phyloP scores from a whole-genome alignment of 2,888 invertebrate genomes.

The Aethes cnicana region DNA sequence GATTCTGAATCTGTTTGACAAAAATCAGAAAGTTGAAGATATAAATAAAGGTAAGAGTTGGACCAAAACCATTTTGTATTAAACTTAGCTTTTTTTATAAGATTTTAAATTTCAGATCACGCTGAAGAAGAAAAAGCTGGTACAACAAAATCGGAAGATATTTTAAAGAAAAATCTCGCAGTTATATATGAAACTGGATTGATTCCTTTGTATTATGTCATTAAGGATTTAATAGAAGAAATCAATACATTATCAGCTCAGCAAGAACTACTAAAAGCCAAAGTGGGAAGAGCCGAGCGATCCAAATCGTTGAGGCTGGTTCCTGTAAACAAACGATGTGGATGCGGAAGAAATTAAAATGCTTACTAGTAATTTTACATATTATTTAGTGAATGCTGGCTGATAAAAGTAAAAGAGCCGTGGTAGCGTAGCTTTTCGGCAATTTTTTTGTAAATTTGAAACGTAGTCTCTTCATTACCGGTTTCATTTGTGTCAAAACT shows the following conservation, averaged over 20 bases:
- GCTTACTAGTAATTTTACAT: too few species aligned
- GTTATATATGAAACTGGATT: constrained; percentile 56
- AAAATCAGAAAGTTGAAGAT: constrained; percentile 19
- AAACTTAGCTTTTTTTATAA: constrained; percentile 1
- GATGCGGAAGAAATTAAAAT: constrained; percentile 37
- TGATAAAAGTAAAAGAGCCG: too few species aligned
- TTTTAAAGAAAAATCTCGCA: constrained; percentile 35
- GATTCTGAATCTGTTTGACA: constrained; percentile 41
- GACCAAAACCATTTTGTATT: not conserved
- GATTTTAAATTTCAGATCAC: constrained; percentile 9
- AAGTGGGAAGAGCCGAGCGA: constrained; percentile 37
- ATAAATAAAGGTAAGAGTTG: not conserved
- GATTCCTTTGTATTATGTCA: constrained; percentile 56
- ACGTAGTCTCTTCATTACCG: too few species aligned
- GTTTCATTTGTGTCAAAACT: too few species aligned
- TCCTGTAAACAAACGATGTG: constrained; percentile 45
- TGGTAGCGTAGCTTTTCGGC: too few species aligned
- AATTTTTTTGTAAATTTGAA: too few species aligned
- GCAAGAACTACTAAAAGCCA: constrained; percentile 46
- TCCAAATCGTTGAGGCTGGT: constrained; percentile 37
- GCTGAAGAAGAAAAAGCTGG: too few species aligned
- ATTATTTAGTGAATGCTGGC: too few species aligned
- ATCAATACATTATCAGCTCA: constrained; percentile 50
- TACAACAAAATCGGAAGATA: not conserved
- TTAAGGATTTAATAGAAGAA: constrained; percentile 54